These are phyloP conservation scores for Bhutanitis thaidina DNA, from an alignment of 2,888 invertebrate species.

Conservation along the genomic window DNA sequence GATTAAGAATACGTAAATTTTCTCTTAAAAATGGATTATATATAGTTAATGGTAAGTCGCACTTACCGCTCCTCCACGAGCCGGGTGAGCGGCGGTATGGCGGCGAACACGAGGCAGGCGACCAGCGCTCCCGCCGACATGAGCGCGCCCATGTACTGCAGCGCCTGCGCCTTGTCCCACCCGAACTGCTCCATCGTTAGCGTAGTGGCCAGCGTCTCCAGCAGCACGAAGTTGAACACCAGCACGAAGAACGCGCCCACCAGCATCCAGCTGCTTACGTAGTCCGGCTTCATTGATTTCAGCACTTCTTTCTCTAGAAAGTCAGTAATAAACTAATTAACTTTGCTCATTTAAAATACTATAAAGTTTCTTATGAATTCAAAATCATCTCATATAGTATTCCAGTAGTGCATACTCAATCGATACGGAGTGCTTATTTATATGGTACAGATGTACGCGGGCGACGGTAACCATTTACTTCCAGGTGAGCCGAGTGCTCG, in stretches of 20 bases:
- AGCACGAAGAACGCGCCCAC: slow-evolving; percentile 90
- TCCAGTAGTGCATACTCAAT: no score
- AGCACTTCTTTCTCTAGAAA: slow-evolving; percentile 85
- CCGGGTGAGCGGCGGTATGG: slow-evolving; percentile 85
- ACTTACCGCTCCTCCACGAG: slow-evolving; percentile 85
- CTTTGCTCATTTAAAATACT: no score
- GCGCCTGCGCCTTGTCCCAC: slow-evolving; percentile 87
- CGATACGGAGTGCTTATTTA: no score
- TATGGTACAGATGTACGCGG: no score
- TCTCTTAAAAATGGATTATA: no score
- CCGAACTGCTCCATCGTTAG: slow-evolving; percentile 94
- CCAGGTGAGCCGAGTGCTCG: no score
- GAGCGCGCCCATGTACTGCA: slow-evolving; percentile 90
- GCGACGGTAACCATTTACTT: no score
- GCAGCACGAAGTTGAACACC: slow-evolving; percentile 92
- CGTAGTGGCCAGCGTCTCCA: slow-evolving; percentile 91
- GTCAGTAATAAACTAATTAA: no score
- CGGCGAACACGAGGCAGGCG: slow-evolving; percentile 85
- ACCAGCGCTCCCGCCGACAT: slow-evolving; percentile 90
- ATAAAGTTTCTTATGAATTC: no score
- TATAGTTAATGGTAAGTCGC: no score
- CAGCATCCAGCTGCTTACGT: slow-evolving; percentile 87
- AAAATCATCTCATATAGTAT: no score
- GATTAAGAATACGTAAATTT: no score
- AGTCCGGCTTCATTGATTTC: slow-evolving; percentile 84